phyloP scores from a whole-genome alignment of 2,113 vertebrate genomes.

The Chamaea fasciata region DNA sequence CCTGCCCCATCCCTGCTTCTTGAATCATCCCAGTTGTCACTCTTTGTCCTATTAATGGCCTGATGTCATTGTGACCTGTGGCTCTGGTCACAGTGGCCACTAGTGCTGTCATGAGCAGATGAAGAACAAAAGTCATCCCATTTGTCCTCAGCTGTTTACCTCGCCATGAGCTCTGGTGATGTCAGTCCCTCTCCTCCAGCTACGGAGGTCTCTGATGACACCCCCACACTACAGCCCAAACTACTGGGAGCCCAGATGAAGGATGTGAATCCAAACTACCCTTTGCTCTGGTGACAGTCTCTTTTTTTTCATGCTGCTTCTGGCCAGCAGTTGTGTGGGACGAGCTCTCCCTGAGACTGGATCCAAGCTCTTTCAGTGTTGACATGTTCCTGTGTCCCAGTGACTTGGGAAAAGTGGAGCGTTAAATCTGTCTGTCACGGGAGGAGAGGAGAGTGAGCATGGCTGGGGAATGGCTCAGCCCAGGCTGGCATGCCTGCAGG shows the following conservation, averaged over 20 bases:
- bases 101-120: background rate
- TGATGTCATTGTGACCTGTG: slow-evolving; percentile 40
- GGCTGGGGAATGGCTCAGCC: background rate
- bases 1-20: background rate
- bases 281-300: background rate
- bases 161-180: background rate
- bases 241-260: background rate
- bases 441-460: background rate
- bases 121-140: background rate
- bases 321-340: background rate
- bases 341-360: background rate
- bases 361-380: background rate
- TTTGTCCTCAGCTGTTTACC: background rate
- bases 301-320: background rate
- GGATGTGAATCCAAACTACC: background rate
- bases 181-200: background rate
- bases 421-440: background rate
- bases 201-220: background rate
- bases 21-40: background rate
- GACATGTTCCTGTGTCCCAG: background rate
- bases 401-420: background rate
- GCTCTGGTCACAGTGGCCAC: background rate
- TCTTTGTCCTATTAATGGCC: background rate
- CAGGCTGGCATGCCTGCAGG: background rate
- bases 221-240: fast-evolving